A percentile compares a stretch with the other conserved stretches of the same genome.
Conservation (phyloP, 2,888 invertebrate species). For the Machimus atricapillus region DNA sequence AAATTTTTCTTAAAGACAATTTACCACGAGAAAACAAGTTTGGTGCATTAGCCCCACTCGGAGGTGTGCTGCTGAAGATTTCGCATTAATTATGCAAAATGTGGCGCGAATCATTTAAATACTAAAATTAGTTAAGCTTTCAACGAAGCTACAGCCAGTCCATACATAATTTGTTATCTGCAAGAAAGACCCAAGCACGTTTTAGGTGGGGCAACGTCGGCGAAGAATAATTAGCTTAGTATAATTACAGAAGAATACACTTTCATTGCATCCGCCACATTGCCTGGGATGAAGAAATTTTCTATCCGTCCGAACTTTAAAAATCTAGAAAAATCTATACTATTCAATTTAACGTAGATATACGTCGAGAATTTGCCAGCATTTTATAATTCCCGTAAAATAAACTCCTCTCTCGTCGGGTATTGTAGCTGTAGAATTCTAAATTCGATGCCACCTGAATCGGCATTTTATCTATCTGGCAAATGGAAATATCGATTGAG, state of each 20-base stretch:
- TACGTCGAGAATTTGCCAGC: not conserved
- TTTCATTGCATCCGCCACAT: not conserved
- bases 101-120: not conserved
- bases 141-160: not conserved
- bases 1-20: not conserved
- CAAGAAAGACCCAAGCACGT: not conserved
- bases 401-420: not conserved
- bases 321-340: not conserved
- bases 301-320: not conserved
- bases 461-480: not conserved
- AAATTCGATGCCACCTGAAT: not conserved
- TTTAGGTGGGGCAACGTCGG: not conserved
- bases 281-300: not conserved
- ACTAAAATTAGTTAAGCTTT: not conserved
- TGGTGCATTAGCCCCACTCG: not conserved
- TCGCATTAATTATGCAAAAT: not conserved
- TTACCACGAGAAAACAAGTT: not conserved
- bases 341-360: not conserved
- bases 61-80: not conserved
- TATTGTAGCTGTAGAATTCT: not conserved
- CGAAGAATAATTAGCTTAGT: not conserved
- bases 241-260: not conserved
- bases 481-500: not conserved
- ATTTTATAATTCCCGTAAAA: not conserved
- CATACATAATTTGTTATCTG: not conserved